Evolutionary conservation across 2,113 vertebrate species (phyloP).

Genomic region (Butorides virescens): DNA sequence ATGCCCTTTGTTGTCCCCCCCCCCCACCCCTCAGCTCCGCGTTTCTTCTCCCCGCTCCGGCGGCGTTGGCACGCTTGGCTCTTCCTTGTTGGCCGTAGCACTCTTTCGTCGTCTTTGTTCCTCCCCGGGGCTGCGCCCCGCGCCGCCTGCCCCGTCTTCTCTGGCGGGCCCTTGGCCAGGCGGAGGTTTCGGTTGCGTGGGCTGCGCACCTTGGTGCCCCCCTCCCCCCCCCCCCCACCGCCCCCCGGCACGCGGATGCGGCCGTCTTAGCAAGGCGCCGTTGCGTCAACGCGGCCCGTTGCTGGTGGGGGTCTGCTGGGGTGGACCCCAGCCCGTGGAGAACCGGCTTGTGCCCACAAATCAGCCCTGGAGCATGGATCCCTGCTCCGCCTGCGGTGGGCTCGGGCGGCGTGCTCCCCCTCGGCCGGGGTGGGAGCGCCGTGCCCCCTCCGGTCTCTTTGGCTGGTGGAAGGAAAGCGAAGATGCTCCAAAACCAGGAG

Average conservation of each 20-base stretch:
- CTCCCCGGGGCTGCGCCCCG: background rate
- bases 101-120: background rate
- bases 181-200: rapidly evolving
- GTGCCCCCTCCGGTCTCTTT: rapidly evolving
- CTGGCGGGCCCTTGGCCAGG: rapidly evolving
- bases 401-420: rapidly evolving
- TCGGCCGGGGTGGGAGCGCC: rapidly evolving
- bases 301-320: background rate
- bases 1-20: background rate
- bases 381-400: background rate
- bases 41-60: background rate
- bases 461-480: background rate
- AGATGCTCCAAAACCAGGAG: rapidly evolving
- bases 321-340: rapidly evolving
- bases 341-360: background rate
- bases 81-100: background rate
- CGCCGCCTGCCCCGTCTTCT: background rate
- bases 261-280: rapidly evolving
- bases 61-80: rapidly evolving
- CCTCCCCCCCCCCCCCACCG: too few relatives aligned
- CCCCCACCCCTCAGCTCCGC: rapidly evolving
- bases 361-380: background rate
- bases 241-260: background rate
- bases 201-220: background rate
- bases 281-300: rapidly evolving